Base-by-base conservation (phyloP, 2,888 invertebrate species). In the Hipparchia sbordonii region DNA sequence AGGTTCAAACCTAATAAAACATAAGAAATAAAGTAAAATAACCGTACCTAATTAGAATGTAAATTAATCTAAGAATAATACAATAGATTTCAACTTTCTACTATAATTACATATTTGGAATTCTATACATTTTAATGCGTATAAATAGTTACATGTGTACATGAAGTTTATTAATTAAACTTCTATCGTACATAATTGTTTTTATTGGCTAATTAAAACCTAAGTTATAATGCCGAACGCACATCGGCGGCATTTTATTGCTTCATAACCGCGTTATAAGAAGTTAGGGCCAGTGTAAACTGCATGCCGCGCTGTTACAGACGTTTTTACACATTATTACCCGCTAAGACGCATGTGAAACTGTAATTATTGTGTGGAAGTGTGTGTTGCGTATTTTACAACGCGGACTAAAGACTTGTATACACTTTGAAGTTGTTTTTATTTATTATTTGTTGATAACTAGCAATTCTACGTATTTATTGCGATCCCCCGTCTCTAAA, bases 211-310 rank as follows among this genome's bases (percentile, higher is more conserved):
- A 65, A 75, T 71, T 75, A 71, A 69, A 68, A 68, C 23, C 60
- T 48, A 52, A 68, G 70, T 71, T 68, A 71, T 68, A 68, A 70
- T n/a, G 61, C 65, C 66, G 68, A 65, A 67, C 65, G 71, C 56
- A 65, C 33, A 65, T 33, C 10, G 52, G 51, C 63, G 60, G 59
- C 39, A 54, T 61, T 68, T 73, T 73, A 68, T 72, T 54, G 57
- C 74, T 67, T 70, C 59, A 70, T 66, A 70, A 60, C 39, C 65
- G 48, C 48, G 48, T 39, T 39, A 4, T 57, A 54, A 69, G 69
- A 61, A 71, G 69, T 73, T 59, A 78, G 76, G 79, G 80, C 79
- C 81, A 80, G 81, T 72, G 67, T 67, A 63, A 62, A 70, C 69
- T 56, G 66, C 51, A 60, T 68, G 57, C 68, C 60, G 70, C 45